phyloP scores from a whole-genome alignment of 2,113 vertebrate genomes.

The Tamias sibiricus region DNA sequence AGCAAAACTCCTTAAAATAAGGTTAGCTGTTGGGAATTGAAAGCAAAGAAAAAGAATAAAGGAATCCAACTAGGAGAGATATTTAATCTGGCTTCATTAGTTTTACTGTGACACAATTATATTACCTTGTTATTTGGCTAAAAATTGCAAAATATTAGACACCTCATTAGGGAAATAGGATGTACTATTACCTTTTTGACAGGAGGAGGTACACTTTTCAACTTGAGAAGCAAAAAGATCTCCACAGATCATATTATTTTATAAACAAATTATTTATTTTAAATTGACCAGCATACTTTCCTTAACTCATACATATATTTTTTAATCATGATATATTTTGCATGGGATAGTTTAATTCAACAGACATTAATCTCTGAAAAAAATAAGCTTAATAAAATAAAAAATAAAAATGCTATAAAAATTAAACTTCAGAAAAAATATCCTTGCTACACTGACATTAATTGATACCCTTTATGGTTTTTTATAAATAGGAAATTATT shows the following conservation, averaged over 20 bases:
- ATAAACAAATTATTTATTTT: constrained; percentile 55
- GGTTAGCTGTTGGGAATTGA: constrained; percentile 58
- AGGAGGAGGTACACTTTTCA: constrained; percentile 52
- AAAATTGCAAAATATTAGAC: constrained; percentile 66
- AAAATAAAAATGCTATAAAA: background rate
- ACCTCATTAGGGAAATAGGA: constrained; percentile 57
- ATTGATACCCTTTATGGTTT: background rate
- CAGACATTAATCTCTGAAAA: background rate
- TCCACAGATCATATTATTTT: constrained; percentile 57
- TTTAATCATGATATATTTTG: background rate
- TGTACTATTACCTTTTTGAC: background rate
- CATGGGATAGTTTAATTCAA: background rate
- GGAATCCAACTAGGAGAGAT: constrained; percentile 57
- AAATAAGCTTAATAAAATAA: background rate
- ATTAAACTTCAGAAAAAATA: background rate
- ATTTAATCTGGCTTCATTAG: constrained; percentile 74
- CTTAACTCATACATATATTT: background rate
- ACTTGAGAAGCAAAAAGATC: constrained; percentile 10
- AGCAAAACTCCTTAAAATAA: constrained; percentile 76
- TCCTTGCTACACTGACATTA: background rate
- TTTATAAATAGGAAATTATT: background rate
- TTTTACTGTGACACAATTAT: constrained; percentile 62
- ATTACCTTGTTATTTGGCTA: constrained; percentile 65
- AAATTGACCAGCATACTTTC: constrained; percentile 24
- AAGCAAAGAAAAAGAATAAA: constrained; percentile 66